Evolutionary conservation across 2,797 vertebrate species (phyloP), one percentile per base, ranked within the genome.

Genomic region (Coregonus sp.): DNA sequence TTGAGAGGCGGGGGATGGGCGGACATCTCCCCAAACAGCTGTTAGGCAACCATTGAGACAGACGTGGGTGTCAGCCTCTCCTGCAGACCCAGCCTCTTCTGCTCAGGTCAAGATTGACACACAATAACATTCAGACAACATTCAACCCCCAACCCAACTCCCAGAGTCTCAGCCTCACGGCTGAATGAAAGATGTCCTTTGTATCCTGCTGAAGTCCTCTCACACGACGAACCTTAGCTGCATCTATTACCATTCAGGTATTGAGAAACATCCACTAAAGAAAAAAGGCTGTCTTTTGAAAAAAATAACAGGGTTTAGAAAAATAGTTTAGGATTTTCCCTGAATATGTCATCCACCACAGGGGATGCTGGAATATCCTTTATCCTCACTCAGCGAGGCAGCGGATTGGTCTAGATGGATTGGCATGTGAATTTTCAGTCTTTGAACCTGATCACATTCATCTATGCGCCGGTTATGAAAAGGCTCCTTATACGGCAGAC

Each of bases 201-300:
- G 85, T 91, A 75, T 76, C 73, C 59, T 54, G 73, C 50, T 87
- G 70, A 89, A 87, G 88, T 83, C 76, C 82, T 85, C 77, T 86
- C 85, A 89, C 80, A 80, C 52, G 52, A 83, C 37, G 79, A 67
- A 85, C 66, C 67, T 77, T 74, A 66, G 31, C 66, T 59, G 72
- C 2, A 0, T 74, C 56, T 70, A 14, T 74, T 81, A 77, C 83
- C 82, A 78, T 80, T 56, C 18, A 16, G 5, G 29, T 67, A 75
- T 20, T 20, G 33, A n/a, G 0, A 20, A 14, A n/a, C 59, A 1
- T n/a, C 16, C 5, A 25, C 59, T 6, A 7, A n/a, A n/a, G 47
- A 50, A 50, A 50, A 5, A 72, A 50, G 47, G 1, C 47, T 50
- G 47, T 50, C 47, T 50, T 5, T 5, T 50, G 47, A 50, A 50